A percentile compares a stretch with the other conserved stretches of the same genome.
These are phyloP conservation scores for Ophion ventricosus DNA, from an alignment of 2,888 invertebrate species.

Conservation along the genomic window DNA sequence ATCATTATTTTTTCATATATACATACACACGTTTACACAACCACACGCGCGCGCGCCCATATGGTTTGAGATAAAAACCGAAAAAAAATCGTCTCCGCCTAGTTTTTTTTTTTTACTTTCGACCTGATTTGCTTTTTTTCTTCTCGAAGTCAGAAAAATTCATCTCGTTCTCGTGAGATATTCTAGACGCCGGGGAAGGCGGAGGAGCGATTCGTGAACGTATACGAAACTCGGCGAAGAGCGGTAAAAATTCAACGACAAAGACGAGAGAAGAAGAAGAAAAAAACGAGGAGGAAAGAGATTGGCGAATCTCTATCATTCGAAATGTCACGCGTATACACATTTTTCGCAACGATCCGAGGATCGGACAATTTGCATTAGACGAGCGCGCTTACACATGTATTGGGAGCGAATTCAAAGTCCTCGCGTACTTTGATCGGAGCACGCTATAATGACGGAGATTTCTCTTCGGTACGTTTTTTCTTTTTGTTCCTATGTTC, in stretches of 20 bases:
- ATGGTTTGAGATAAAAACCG: no score
- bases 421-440: conserved; percentile 63
- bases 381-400: conserved; percentile 50
- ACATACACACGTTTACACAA: no score
- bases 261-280: not conserved
- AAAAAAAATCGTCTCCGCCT: no score
- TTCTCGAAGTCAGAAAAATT: no score
- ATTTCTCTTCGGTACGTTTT: not conserved
- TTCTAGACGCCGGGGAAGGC: no score
- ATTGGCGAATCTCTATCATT: conserved; percentile 27
- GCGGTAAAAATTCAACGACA: conserved; percentile 13
- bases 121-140: no score
- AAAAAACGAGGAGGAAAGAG: conserved; percentile 32
- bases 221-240: not conserved
- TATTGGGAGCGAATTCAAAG: conserved; percentile 64
- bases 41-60: no score
- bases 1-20: no score
- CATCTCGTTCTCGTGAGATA: no score
- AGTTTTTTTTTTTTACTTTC: no score
- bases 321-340: conserved; percentile 34
- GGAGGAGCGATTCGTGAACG: not conserved
- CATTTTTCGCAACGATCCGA: conserved; percentile 20
- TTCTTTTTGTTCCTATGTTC: conserved; percentile 2
- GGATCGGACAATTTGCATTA: not conserved
- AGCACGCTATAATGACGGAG: conserved; percentile 44